A percentile compares a stretch with the other conserved stretches of the same genome.
phyloP scores from a whole-genome alignment of 2,113 vertebrate species.

The Symphodus melops region DNA sequence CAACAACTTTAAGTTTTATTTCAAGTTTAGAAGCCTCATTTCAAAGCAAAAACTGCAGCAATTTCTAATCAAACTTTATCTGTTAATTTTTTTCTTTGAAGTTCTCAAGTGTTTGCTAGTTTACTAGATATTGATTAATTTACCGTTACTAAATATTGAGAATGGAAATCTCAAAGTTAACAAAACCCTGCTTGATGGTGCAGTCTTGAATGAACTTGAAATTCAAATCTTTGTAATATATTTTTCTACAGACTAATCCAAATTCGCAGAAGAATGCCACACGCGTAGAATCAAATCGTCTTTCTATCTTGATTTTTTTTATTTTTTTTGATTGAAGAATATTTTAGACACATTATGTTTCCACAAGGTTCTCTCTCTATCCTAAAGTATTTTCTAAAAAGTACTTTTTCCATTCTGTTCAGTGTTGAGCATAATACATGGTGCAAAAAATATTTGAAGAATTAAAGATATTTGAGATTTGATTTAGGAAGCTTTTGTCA shows the following conservation, averaged over 20 bases:
- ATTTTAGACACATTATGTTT: neutral
- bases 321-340: neutral
- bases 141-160: neutral
- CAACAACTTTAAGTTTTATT: too few relatives aligned
- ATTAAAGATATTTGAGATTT: conserved; percentile 13
- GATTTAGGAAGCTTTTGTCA: conserved; percentile 35
- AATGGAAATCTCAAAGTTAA: too few relatives aligned
- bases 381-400: neutral
- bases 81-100: neutral
- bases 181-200: neutral
- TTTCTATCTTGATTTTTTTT: neutral
- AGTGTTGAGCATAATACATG: conserved; percentile 6
- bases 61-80: neutral
- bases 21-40: too few relatives aligned
- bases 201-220: neutral
- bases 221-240: too few relatives aligned
- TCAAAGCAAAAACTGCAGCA: neutral
- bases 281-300: neutral
- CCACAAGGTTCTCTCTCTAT: neutral
- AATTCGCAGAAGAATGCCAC: neutral
- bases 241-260: neutral
- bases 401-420: neutral
- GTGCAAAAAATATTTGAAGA: conserved; percentile 1
- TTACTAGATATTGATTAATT: neutral
- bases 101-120: neutral